Conservation (phyloP, 2,113 vertebrate genomes). For the Monopterus albus region DNA sequence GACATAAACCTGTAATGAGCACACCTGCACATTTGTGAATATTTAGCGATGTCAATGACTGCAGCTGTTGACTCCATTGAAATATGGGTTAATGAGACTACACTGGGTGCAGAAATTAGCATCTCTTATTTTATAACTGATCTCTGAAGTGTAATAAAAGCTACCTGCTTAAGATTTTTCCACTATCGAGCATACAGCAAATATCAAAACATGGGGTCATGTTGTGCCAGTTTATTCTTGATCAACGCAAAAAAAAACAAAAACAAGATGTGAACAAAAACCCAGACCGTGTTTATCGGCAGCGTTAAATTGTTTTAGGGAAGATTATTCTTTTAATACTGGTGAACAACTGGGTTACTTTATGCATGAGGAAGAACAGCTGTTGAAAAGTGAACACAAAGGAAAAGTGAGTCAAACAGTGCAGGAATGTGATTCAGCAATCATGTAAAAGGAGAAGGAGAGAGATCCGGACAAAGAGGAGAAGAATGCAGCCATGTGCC, state of each 20-base stretch:
- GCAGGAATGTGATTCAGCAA: constrained; percentile 47
- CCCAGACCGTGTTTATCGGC: background rate
- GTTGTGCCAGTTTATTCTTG: background rate
- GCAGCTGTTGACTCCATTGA: background rate
- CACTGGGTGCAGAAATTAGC: background rate
- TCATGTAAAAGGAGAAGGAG: constrained; percentile 40
- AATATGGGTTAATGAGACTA: background rate
- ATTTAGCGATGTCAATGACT: background rate
- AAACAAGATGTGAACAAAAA: background rate
- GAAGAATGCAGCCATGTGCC: constrained; percentile 59
- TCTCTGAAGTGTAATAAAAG: background rate
- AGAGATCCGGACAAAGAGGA: constrained; percentile 5
- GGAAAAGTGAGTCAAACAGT: constrained; percentile 23
- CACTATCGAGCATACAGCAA: background rate
- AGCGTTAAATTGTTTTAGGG: background rate
- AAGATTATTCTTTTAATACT: background rate
- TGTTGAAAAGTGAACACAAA: background rate
- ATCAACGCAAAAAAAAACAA: background rate
- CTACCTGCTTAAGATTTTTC: background rate
- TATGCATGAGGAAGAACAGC: background rate
- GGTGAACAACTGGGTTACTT: background rate
- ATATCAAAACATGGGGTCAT: background rate
- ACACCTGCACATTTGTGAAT: constrained; percentile 17
- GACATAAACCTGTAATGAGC: background rate
- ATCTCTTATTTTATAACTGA: background rate